These are phyloP conservation scores for Lerista edwardsae DNA, from an alignment of 2,797 vertebrate genomes.

Conservation along the genomic window DNA sequence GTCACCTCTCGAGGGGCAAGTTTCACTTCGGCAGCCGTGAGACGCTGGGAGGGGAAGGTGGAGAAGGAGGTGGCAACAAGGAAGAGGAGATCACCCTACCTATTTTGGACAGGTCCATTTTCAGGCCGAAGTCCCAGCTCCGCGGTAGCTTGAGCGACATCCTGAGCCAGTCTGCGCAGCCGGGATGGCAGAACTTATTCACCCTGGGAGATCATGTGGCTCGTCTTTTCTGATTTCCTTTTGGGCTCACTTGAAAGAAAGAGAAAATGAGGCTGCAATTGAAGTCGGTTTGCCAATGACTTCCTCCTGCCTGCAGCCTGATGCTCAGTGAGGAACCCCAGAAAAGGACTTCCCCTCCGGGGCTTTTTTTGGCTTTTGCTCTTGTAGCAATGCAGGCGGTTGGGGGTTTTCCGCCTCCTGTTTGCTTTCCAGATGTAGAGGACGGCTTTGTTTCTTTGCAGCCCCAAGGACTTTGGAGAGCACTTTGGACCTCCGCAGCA, in stretches of 20 bases:
- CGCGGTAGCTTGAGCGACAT: constrained; percentile 96
- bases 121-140: constrained; percentile 94
- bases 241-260: background rate
- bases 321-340: constrained; percentile 23
- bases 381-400: too few species aligned
- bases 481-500: too few species aligned
- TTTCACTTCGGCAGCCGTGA: background rate
- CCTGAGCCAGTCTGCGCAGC: constrained; percentile 9
- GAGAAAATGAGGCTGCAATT: background rate
- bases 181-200: accelerated
- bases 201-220: background rate
- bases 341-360: constrained; percentile 26
- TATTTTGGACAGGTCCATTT: constrained; percentile 86
- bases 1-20: background rate
- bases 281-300: constrained; percentile 42
- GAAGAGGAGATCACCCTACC: constrained; percentile 73
- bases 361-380: too few species aligned
- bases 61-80: background rate
- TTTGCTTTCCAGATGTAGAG: accelerated
- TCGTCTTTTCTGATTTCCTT: background rate
- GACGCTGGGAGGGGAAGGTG: background rate
- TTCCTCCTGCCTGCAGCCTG: constrained; percentile 54
- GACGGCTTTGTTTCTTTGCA: accelerated
- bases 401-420: too few species aligned
- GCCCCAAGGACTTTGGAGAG: accelerated